phyloP scores from a whole-genome alignment of 30 jellyfish, hydroid and myxozoan species.

The Sanderia malayensis region DNA sequence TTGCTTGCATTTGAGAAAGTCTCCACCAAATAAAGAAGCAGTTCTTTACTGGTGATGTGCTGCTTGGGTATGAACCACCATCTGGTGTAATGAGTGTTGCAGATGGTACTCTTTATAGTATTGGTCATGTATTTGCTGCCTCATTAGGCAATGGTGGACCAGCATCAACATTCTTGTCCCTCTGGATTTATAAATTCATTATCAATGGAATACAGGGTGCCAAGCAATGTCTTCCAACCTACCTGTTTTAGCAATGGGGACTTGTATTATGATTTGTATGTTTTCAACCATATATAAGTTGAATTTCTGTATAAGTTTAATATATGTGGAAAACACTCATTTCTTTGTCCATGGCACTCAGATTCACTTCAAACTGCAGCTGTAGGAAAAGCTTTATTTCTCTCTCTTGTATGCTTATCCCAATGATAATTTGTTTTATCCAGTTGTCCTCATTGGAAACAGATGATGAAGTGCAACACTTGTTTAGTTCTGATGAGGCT shows the following conservation, averaged over 20 bases:
- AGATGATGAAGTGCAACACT: conserved; percentile 15
- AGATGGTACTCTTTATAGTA: too few species aligned
- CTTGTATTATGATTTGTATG: not conserved
- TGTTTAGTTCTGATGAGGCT: conserved; percentile 12
- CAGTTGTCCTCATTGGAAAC: conserved; percentile 4
- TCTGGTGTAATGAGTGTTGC: too few species aligned
- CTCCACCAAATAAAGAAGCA: not conserved
- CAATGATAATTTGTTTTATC: not conserved
- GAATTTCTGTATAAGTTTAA: not conserved
- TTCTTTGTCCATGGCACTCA: too few species aligned
- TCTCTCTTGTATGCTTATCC: not conserved
- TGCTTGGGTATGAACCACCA: not conserved
- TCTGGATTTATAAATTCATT: not conserved
- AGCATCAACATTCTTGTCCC: too few species aligned
- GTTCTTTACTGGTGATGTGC: not conserved
- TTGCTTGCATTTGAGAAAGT: not conserved
- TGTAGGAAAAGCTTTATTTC: not conserved
- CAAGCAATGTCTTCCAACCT: not conserved
- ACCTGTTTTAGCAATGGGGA: not conserved
- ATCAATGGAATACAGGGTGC: not conserved
- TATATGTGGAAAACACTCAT: too few species aligned
- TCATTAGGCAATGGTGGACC: too few species aligned
- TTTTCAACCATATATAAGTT: not conserved
- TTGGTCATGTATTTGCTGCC: too few species aligned
- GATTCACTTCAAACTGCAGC: too few species aligned